Evolutionary conservation across 2,888 invertebrate species (phyloP), one percentile per base, ranked within the genome.

Genomic region (Punctoribates punctum): DNA sequence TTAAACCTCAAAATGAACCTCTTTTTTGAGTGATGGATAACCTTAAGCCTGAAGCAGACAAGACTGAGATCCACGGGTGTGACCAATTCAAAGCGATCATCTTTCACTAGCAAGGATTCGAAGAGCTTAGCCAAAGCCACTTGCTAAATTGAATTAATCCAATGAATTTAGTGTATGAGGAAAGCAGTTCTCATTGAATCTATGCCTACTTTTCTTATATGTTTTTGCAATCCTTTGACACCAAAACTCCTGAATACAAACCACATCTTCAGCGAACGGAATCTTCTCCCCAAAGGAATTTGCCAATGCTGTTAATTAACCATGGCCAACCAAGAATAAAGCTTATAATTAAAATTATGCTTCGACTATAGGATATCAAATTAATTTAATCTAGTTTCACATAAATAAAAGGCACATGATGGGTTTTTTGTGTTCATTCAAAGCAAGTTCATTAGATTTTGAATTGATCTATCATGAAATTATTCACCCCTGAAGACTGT

Each of bases 211-310:
- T 88, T 87, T 75, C 94, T 88, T 34, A 96, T 89, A 82, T 91
- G 88, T 5, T 87, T 87, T 80, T 91, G 90, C 5, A 96, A 85
- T 4, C 93, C 92, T 82, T 79, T 89, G 4, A 90, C 88, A 0
- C 96, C 96, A 81, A 91, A 90, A 76, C 90, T 85, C 79, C 94
- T 88, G 81, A 96, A 85, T 0, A 93, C 93, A 78, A 94, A 93
- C 96, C 96, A 96, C n/a, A 96, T 85, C 84, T 96, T 96, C 25
- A 96, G 85, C 0, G 96, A 89, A 70, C 96, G 88, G 83, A 96
- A 96, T 80, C 94, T 87, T 77, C 96, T 87, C 0, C 94, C 94
- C 29, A 95, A 85, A 5, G 93, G 89, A 82, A 94, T 91, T 84
- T 93, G 92, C 92, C 92, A 93, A 82, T 93, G 90, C 86, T 42